Conservation (phyloP, 2,888 invertebrate species). For the Drosophila neotestacea region DNA sequence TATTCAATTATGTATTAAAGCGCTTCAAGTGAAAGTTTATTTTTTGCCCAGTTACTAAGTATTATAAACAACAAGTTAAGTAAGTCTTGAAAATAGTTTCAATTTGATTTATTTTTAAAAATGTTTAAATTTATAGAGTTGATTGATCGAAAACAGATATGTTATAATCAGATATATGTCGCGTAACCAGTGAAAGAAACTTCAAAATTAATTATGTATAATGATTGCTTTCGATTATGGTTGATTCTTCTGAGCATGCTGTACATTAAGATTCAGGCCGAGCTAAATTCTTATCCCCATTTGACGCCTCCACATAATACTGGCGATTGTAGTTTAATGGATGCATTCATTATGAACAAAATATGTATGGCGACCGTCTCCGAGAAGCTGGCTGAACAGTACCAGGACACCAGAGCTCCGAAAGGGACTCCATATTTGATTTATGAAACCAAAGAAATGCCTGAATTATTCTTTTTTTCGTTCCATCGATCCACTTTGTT, state of each 20-base stretch:
- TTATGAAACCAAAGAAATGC: neutral
- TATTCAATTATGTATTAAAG: too few species aligned
- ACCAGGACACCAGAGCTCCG: slow-evolving; percentile 7
- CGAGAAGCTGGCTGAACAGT: neutral
- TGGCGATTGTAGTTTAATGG: slow-evolving; percentile 13
- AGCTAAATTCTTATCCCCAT: neutral
- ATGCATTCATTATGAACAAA: neutral
- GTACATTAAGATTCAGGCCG: neutral
- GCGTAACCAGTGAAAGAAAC: neutral
- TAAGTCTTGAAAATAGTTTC: slow-evolving; percentile 2
- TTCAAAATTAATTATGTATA: slow-evolving; percentile 9
- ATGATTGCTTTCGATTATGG: neutral
- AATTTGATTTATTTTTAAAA: neutral
- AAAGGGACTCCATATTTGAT: slow-evolving; percentile 7
- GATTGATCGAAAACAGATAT: neutral
- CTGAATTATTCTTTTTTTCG: neutral
- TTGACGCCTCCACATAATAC: slow-evolving; percentile 5
- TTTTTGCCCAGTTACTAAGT: too few species aligned
- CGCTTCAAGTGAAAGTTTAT: too few species aligned
- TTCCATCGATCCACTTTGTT: slow-evolving; percentile 14
- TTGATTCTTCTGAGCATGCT: slow-evolving; percentile 2
- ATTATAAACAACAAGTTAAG: neutral
- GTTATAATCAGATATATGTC: slow-evolving; percentile 4
- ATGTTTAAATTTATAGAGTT: neutral
- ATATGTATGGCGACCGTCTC: neutral